Evolutionary conservation across 2,113 vertebrate species (phyloP).

Genomic region (Zosterops hypoxanthus): DNA sequence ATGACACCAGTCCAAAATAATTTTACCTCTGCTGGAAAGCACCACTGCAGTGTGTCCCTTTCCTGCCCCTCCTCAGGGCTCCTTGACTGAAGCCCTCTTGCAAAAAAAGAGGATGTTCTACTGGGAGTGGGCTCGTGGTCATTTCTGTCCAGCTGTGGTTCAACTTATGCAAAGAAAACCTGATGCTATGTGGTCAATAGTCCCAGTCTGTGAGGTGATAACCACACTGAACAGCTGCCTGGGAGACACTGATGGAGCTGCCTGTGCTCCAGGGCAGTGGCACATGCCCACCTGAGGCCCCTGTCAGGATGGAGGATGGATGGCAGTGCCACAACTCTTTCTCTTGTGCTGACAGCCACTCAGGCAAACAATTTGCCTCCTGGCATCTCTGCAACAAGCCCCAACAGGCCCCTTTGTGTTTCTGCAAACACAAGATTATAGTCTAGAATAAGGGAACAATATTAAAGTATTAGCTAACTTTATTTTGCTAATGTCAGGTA

Average conservation of each 20-base stretch:
- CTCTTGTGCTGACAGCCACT: background rate
- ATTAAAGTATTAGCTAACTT: background rate
- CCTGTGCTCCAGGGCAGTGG: background rate
- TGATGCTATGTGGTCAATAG: background rate
- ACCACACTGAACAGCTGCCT: background rate
- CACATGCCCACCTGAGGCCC: background rate
- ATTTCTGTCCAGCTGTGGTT: background rate
- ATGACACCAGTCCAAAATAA: background rate
- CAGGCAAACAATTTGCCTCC: background rate
- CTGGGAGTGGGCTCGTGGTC: background rate
- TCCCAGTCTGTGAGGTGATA: background rate
- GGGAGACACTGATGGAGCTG: background rate
- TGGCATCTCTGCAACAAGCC: background rate
- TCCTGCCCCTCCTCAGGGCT: background rate
- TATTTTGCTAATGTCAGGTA: background rate
- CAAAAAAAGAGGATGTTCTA: background rate
- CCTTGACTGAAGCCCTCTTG: background rate
- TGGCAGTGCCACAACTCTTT: background rate
- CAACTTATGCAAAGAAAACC: background rate
- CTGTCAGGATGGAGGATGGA: background rate
- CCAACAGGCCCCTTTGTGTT: accelerated
- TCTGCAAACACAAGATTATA: background rate
- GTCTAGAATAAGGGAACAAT: background rate
- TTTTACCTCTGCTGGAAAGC: background rate
- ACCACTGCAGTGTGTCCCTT: accelerated